Percentiles rank a stretch among this genome's conserved stretches.
Conservation (phyloP, 2,113 vertebrate species). For the Erinaceus europaeus region DNA sequence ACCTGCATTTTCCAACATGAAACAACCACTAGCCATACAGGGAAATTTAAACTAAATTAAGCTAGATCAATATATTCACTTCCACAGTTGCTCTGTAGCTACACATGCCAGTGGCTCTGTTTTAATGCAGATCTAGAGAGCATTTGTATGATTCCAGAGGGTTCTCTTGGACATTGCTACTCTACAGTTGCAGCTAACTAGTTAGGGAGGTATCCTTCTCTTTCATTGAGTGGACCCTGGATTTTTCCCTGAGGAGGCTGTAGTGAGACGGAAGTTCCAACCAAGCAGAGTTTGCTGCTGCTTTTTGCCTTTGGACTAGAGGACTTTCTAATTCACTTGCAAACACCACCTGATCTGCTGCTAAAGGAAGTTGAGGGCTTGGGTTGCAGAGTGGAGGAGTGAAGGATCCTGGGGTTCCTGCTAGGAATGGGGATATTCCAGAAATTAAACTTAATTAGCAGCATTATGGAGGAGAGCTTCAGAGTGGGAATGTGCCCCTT, state of each 20-base stretch:
- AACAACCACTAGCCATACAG: no score
- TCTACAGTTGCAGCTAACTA: background rate
- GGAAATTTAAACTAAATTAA: background rate
- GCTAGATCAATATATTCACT: background rate
- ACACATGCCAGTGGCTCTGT: background rate
- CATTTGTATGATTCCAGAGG: background rate
- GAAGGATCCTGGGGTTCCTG: background rate
- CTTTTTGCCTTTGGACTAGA: background rate
- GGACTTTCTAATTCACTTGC: background rate
- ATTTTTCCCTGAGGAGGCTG: background rate
- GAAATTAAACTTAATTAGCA: background rate
- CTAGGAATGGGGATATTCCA: background rate
- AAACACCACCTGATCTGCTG: background rate
- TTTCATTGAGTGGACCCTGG: background rate
- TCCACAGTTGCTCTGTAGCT: background rate
- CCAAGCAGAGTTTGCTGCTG: background rate
- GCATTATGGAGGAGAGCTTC: background rate
- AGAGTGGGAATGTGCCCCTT: background rate
- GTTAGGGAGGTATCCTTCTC: background rate
- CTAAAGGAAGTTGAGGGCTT: background rate
- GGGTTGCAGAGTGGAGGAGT: background rate
- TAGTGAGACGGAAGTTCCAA: background rate
- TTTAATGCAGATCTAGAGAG: background rate
- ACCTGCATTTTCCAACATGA: background rate
- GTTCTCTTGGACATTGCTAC: background rate